Conservation (phyloP, 2,888 invertebrate species). For the Lepidocyrtinus sp. region DNA sequence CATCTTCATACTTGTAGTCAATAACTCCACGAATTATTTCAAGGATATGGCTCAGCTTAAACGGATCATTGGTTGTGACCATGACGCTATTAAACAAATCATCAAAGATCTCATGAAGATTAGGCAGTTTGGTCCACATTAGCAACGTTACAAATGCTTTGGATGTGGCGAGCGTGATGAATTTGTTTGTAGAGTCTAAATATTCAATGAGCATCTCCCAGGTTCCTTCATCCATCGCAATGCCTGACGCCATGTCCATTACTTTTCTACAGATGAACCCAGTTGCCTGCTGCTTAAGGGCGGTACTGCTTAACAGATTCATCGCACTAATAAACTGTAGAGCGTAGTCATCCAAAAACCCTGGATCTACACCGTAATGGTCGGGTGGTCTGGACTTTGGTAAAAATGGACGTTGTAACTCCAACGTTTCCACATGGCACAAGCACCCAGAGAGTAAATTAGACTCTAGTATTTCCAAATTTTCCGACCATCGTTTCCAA, state of each 20-base stretch:
- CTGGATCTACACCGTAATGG: slow-evolving; percentile 72
- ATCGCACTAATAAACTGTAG: slow-evolving; percentile 87
- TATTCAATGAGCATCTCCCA: slow-evolving; percentile 88
- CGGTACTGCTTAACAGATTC: slow-evolving; percentile 87
- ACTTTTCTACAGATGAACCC: slow-evolving; percentile 87
- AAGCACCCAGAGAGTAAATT: slow-evolving; percentile 67
- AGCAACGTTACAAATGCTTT: slow-evolving; percentile 87
- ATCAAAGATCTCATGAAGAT: slow-evolving; percentile 80
- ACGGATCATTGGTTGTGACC: slow-evolving; percentile 58
- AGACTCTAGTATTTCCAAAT: slow-evolving; percentile 65
- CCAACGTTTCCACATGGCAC: slow-evolving; percentile 65
- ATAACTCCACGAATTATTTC: slow-evolving; percentile 90
- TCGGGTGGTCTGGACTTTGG: slow-evolving; percentile 34
- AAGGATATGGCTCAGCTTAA: slow-evolving; percentile 75
- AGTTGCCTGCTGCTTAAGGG: slow-evolving; percentile 86
- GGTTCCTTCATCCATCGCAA: slow-evolving; percentile 86
- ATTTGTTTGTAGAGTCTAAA: slow-evolving; percentile 84
- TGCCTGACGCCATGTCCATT: slow-evolving; percentile 83
- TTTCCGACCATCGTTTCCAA: slow-evolving; percentile 65
- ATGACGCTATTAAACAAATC: slow-evolving; percentile 65
- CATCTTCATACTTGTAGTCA: slow-evolving; percentile 88
- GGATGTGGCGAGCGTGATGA: slow-evolving; percentile 85
- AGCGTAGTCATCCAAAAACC: slow-evolving; percentile 79
- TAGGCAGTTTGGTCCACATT: slow-evolving; percentile 84
- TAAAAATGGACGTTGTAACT: slow-evolving; percentile 65